These are phyloP conservation scores for Cepaea nemoralis DNA, from an alignment of 1,140 invertebrate genomes.

Conservation along the genomic window DNA sequence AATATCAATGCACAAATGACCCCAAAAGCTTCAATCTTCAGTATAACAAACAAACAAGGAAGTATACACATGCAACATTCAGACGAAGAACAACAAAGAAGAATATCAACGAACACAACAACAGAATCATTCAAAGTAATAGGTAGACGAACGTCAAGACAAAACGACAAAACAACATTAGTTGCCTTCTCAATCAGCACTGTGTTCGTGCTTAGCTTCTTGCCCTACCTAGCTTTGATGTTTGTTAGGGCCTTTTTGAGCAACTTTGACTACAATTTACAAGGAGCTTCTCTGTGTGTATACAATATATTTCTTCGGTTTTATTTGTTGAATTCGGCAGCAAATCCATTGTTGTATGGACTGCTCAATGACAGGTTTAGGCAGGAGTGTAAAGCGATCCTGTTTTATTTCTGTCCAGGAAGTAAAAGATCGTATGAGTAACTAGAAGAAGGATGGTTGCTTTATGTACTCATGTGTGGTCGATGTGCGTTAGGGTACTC, in stretches of 20 bases:
- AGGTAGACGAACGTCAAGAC: neutral
- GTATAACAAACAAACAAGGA: neutral
- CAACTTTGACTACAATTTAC: constrained; percentile 44
- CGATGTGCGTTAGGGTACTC: too few species aligned
- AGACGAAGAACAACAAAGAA: neutral
- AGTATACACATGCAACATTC: neutral
- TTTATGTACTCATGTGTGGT: too few species aligned
- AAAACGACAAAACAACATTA: constrained; percentile 45
- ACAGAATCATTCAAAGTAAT: neutral
- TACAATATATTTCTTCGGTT: constrained; percentile 46
- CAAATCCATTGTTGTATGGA: constrained; percentile 46
- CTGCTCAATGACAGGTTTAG: constrained; percentile 40
- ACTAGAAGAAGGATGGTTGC: too few species aligned
- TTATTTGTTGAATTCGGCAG: constrained; percentile 44
- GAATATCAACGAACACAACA: neutral
- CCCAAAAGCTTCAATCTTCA: neutral
- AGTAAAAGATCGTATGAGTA: too few species aligned
- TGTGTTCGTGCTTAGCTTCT: constrained; percentile 50
- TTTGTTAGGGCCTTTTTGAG: constrained; percentile 24
- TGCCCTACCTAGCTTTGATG: constrained; percentile 47
- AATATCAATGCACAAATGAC: neutral
- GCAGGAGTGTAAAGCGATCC: constrained; percentile 20
- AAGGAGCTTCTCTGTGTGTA: constrained; percentile 16
- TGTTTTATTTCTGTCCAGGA: neutral
- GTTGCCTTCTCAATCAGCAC: constrained; percentile 48